Evolutionary conservation across 2,797 vertebrate genomes (phyloP), one percentile per base, ranked within the genome.

Genomic region (Cynodonichthys magdalenae): DNA sequence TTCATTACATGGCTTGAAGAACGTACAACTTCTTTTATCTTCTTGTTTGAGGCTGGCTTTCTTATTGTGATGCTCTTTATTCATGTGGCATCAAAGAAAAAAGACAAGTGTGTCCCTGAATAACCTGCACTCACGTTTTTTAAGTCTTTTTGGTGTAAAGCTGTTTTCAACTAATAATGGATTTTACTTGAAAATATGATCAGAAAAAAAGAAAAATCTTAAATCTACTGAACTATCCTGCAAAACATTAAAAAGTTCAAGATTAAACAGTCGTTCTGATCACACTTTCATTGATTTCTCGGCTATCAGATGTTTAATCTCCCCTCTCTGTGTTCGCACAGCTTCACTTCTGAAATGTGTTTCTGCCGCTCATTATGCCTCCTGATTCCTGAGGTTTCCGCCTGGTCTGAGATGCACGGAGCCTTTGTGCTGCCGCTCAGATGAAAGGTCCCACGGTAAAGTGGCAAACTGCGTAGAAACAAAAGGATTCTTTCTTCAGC

Each of bases 401-500:
- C 75, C 74, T 82, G 78, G 66, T 83, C 77, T 66, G 52, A 69
- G 75, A 83, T 84, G 83, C 86, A 85, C 80, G 72, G 74, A 71
- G 69, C 71, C 86, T 84, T 88, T 88, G 83, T 89, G 59, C 63
- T 71, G 53, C 67, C 41, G 39, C 60, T 56, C 74, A 87, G 66
- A 89, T 88, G 74, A 90, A 87, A 88, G 84, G 79, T 59, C 77
- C 63, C 60, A 72, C 71, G 69, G 85, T 80, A 66, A 74, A 71
- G 80, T 56, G 24, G 75, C 72, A 77, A 83, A 89, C 85, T 70
- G 51, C 81, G 44, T 15, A 42, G 73, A 87, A 87, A 92, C 89
- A 89, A 92, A 92, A 86, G 84, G 74, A 89, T 87, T 91, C 87
- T 83, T 90, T 87, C 79, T 88, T 76, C 74, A 44, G 58, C 49